These are phyloP conservation scores for Lamproptera curius DNA, from an alignment of 2,888 invertebrate genomes.

Conservation along the genomic window DNA sequence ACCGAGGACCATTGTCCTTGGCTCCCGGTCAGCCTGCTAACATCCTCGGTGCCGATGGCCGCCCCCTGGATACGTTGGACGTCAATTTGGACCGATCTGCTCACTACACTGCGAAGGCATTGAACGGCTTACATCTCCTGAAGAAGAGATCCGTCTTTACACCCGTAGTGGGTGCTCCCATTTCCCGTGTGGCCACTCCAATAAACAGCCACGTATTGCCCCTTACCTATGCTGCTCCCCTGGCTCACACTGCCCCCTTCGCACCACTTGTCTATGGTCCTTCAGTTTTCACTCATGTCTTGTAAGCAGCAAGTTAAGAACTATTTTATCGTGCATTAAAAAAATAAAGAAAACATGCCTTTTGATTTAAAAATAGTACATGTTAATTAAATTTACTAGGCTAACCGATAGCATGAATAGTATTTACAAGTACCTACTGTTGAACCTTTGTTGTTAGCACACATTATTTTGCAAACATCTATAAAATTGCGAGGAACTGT, in stretches of 20 bases:
- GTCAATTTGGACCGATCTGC: constrained; percentile 67
- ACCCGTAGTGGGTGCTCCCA: constrained; percentile 32
- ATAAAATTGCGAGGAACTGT: too few species aligned
- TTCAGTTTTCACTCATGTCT: constrained; percentile 20
- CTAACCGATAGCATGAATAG: too few species aligned
- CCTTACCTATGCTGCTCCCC: constrained; percentile 31
- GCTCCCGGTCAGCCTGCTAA: constrained; percentile 68
- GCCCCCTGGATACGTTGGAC: constrained; percentile 65
- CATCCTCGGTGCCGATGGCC: constrained; percentile 60
- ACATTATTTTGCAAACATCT: too few species aligned
- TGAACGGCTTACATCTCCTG: constrained; percentile 49
- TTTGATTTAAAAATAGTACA: too few species aligned
- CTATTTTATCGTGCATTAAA: too few species aligned
- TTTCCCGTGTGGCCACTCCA: constrained; percentile 26
- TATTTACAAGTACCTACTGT: too few species aligned
- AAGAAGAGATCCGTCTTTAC: constrained; percentile 45
- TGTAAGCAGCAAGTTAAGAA: constrained; percentile 13
- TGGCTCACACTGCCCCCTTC: constrained; percentile 26
- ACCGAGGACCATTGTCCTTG: constrained; percentile 60
- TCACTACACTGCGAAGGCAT: constrained; percentile 58
- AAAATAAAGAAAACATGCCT: too few species aligned
- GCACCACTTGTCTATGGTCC: constrained; percentile 35
- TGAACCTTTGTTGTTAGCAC: too few species aligned
- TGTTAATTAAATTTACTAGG: too few species aligned
- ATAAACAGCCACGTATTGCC: constrained; percentile 31